Base-by-base conservation (phyloP, 2,113 vertebrate species). In the Myotis davidii region DNA sequence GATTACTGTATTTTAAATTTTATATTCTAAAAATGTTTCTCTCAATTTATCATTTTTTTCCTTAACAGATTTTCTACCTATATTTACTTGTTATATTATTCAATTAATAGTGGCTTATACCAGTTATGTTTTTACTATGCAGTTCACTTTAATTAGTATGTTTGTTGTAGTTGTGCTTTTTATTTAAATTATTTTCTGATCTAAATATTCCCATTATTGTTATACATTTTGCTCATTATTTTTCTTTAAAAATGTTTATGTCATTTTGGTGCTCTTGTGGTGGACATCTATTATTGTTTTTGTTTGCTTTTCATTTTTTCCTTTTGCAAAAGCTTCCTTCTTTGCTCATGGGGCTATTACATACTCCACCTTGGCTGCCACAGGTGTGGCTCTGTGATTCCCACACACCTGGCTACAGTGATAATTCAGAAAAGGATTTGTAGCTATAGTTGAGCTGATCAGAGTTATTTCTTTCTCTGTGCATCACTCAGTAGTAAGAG, bases 1-100 rank as follows among this genome's bases (percentile, higher is more conserved):
- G 21, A 32, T 45, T 48, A 25, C 54, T 76, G 1, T 81, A 6
- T 21, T 94, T 76, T 74, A 76, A 9, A 50, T 95, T 70, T 96
- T 45, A 73, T 6, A 73, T 29, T 61, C 3, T 25, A 20, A 88
- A 52, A 90, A 5, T 13, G 9, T 85, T 85, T 76, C 32, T 83
- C 16, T 85, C 34, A 37, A 18, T 72, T 64, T 78, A 27, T 64
- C 18, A 27, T 32, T 78, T 65, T 78, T 65, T 70, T 56, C 1
- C 39, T 70, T 70, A 69, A 59, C 5, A 37, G 3, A 16, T 70
- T 81, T 87, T 84, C 18, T 27, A 12, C 59, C 29, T 67, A 14
- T 61, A 61, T 78, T 85, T 87, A 70, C 11, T 82, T 86, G 50
- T 1, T 34, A 0, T 32, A 9, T 65, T 87, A 72, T 48, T 95